Conservation (phyloP, 2,113 vertebrate genomes). For the Corydoras sp. region DNA sequence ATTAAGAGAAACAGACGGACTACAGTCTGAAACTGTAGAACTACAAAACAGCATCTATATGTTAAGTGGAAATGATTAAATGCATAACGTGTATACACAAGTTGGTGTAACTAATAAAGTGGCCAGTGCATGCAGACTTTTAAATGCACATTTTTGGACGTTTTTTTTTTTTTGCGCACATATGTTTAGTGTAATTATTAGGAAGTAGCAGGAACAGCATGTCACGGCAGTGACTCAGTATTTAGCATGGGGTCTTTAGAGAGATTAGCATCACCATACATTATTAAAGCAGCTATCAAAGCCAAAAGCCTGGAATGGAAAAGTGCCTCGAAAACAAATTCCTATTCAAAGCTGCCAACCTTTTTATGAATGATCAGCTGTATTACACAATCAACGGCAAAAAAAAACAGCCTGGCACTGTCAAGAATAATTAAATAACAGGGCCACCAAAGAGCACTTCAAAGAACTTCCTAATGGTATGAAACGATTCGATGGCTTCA, state of each 20-base stretch:
- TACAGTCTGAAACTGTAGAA: no score
- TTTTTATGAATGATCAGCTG: background rate
- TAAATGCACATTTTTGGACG: no score
- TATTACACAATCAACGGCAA: background rate
- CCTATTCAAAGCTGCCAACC: background rate
- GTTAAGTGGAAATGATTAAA: no score
- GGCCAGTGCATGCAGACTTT: no score
- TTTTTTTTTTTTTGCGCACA: no score
- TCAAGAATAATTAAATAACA: background rate
- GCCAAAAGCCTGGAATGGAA: background rate
- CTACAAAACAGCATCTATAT: no score
- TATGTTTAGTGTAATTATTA: no score
- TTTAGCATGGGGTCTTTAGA: background rate
- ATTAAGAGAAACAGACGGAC: no score
- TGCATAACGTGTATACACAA: no score
- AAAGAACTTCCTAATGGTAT: background rate
- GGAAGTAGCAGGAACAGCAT: no score
- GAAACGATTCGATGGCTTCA: background rate
- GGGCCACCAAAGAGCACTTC: background rate
- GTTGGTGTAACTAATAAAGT: no score
- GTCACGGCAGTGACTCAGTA: background rate
- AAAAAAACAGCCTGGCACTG: background rate
- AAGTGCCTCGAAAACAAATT: background rate
- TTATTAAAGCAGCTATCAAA: background rate
- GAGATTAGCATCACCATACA: background rate